A percentile compares a stretch with the other conserved stretches of the same genome.
phyloP scores from a whole-genome alignment of 2,888 invertebrate genomes.

The Antitype chi region DNA sequence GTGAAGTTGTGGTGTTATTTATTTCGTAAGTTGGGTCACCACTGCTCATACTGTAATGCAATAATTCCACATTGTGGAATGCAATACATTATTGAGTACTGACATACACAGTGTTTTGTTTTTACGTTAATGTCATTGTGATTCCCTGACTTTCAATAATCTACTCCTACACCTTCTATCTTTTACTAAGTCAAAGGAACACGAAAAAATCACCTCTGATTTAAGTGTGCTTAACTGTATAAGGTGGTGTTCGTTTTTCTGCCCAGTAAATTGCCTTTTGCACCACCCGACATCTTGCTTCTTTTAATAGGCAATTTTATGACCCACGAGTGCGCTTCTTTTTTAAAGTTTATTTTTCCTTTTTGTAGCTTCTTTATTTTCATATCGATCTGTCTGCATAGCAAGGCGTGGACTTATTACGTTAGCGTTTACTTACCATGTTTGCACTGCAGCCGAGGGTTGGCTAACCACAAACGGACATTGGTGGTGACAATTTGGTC shows the following conservation, averaged over 20 bases:
- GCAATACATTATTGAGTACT: not conserved
- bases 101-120: not conserved
- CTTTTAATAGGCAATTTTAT: slow-evolving; percentile 47
- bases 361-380: slow-evolving; percentile 13
- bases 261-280: not conserved
- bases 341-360: slow-evolving; percentile 24
- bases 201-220: not conserved
- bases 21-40: no score
- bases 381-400: slow-evolving; percentile 40
- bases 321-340: slow-evolving; percentile 19
- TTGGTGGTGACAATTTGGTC: slow-evolving; percentile 32
- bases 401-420: slow-evolving; percentile 19
- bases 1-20: no score
- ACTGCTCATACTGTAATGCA: not conserved
- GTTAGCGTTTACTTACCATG: not conserved
- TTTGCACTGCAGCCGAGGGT: slow-evolving; percentile 1
- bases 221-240: not conserved
- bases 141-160: not conserved
- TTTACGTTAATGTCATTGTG: no score
- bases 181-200: not conserved
- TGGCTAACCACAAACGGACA: slow-evolving; percentile 25
- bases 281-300: slow-evolving; percentile 21
- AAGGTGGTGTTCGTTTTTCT: slow-evolving; percentile 4
- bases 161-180: not conserved
- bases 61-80: not conserved